phyloP scores from a whole-genome alignment of 2,797 vertebrate species.

The Onychomys torridus region DNA sequence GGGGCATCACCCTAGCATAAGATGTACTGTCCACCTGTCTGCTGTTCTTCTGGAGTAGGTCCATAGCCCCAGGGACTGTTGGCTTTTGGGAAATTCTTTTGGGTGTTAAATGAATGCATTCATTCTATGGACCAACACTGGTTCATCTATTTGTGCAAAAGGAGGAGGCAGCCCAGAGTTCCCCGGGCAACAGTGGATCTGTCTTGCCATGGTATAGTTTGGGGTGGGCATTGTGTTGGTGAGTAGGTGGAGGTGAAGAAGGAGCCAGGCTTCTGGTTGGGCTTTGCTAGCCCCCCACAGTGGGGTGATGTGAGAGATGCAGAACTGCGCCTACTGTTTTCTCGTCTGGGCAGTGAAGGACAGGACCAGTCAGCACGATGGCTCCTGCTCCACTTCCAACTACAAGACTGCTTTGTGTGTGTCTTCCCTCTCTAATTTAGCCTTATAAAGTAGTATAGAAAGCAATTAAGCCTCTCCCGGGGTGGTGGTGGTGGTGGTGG shows the following conservation, averaged over 20 bases:
- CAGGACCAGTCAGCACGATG: not conserved
- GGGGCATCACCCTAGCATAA: not conserved
- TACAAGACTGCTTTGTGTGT: constrained; percentile 35
- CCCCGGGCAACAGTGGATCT: not conserved
- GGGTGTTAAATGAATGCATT: not conserved
- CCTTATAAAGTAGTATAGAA: not conserved
- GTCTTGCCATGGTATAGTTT: not conserved
- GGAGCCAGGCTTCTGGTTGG: not conserved
- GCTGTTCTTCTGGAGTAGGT: not conserved
- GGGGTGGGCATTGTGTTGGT: not conserved
- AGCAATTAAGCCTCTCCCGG: not conserved
- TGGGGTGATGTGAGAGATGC: fast-evolving
- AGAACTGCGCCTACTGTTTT: not conserved
- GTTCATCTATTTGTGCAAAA: not conserved
- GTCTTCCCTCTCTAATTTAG: constrained; percentile 31
- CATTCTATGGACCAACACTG: too few relatives aligned
- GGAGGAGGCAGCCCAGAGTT: not conserved
- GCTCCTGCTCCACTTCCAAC: not conserved
- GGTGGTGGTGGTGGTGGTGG: too few relatives aligned
- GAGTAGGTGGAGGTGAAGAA: too few relatives aligned
- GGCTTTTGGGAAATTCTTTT: not conserved
- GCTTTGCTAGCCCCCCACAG: not conserved
- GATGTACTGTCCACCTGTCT: fast-evolving
- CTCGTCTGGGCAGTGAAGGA: not conserved
- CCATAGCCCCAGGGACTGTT: not conserved